A percentile compares a stretch with the other conserved stretches of the same genome.
Conservation (phyloP, 2,113 vertebrate genomes). For the Ctenodactylus gundi region DNA sequence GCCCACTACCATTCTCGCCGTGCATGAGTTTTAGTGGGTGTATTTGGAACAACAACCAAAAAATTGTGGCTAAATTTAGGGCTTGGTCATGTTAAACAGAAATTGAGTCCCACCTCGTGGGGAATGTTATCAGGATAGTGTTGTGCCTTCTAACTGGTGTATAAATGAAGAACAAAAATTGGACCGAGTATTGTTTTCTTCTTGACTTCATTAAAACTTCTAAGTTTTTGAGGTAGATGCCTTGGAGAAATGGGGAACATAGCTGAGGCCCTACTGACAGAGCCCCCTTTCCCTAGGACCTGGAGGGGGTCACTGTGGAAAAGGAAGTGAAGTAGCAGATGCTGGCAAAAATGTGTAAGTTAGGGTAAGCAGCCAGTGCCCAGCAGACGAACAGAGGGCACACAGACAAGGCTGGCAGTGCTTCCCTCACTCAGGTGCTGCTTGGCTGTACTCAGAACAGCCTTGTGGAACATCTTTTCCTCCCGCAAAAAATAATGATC, state of each 20-base stretch:
- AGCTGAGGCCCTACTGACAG: not conserved
- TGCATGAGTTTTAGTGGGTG: not conserved
- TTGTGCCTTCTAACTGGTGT: conserved; percentile 37
- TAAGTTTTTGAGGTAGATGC: not conserved
- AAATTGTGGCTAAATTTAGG: conserved; percentile 52
- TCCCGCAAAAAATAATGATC: not conserved
- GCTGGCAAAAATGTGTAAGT: not conserved
- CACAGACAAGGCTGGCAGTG: not conserved
- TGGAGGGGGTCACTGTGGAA: not conserved
- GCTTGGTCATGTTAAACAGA: conserved; percentile 42
- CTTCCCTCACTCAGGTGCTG: not conserved
- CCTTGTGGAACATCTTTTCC: not conserved
- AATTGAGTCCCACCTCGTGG: conserved; percentile 53
- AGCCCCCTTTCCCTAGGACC: not conserved
- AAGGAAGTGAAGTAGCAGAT: not conserved
- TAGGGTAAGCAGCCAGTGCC: not conserved
- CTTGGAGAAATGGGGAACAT: not conserved
- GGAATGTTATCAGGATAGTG: not conserved
- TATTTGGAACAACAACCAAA: conserved; percentile 23
- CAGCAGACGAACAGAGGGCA: too few species aligned
- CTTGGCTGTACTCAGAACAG: not conserved
- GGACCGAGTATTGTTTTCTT: not conserved
- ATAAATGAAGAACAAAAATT: conserved; percentile 1
- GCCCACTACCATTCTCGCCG: not conserved
- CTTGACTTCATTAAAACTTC: conserved; percentile 33